Percentiles rank a stretch among this genome's conserved stretches.
Evolutionary conservation across 2,888 invertebrate genomes (phyloP).

Genomic region (Tridacna crocea): DNA sequence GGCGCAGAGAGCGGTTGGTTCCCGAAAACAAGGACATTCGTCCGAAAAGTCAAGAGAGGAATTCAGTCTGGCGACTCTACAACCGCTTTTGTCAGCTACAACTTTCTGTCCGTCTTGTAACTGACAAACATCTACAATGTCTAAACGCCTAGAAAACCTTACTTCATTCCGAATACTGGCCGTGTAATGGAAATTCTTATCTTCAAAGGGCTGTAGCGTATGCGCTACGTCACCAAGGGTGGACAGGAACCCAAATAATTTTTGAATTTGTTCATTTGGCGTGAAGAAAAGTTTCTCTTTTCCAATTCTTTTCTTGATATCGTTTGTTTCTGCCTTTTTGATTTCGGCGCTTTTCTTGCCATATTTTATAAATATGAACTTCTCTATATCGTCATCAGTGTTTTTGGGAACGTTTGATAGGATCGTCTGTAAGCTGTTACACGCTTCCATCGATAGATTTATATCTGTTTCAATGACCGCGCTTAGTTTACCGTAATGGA

Average conservation of each 20-base stretch:
- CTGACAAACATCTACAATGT: constrained; percentile 7
- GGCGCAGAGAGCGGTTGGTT: constrained; percentile 3
- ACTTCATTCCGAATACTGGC: constrained; percentile 8
- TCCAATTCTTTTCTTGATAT: constrained; percentile 10
- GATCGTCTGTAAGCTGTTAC: neutral
- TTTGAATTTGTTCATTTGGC: neutral
- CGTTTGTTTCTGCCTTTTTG: neutral
- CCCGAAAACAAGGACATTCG: neutral
- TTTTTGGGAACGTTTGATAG: neutral
- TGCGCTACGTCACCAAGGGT: neutral
- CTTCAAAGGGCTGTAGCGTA: neutral
- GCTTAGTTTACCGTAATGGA: constrained; percentile 7
- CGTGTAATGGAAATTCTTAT: neutral
- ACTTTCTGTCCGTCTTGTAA: constrained; percentile 6
- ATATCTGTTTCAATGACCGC: constrained; percentile 5
- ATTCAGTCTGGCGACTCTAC: neutral
- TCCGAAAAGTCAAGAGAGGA: constrained; percentile 7
- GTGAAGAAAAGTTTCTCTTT: constrained; percentile 2
- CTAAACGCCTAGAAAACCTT: neutral
- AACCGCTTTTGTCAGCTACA: neutral
- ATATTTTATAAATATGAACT: constrained; percentile 2
- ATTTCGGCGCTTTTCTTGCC: neutral
- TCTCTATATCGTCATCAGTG: neutral
- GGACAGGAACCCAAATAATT: neutral
- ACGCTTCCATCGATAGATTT: neutral